Evolutionary conservation across 2,888 invertebrate species (phyloP).

Genomic region (Sesia bembeciformis): DNA sequence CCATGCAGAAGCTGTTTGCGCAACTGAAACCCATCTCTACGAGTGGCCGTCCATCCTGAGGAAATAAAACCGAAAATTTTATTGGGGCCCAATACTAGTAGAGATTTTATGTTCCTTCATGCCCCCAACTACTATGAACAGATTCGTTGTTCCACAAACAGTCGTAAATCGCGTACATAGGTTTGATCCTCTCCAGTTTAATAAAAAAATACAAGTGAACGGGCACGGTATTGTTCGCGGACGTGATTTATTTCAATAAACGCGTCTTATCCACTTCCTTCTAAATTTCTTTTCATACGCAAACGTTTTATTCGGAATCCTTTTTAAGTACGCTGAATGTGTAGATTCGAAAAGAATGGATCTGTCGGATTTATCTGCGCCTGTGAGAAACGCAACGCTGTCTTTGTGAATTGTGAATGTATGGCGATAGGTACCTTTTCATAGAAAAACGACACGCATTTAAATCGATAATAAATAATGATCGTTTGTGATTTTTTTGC

Average conservation of each 20-base stretch:
- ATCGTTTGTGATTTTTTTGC: too few relatives aligned
- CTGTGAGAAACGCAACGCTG: neutral
- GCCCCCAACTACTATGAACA: constrained; percentile 31
- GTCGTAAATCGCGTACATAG: constrained; percentile 50
- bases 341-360: neutral
- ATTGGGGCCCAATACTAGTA: constrained; percentile 32
- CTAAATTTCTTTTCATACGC: neutral
- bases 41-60: constrained; percentile 9
- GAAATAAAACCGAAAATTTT: constrained; percentile 42
- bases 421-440: neutral
- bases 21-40: neutral
- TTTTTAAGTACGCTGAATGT: neutral
- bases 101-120: constrained; percentile 43
- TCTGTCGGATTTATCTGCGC: neutral
- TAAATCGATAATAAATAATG: too few relatives aligned
- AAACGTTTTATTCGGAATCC: neutral
- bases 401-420: neutral
- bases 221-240: constrained; percentile 10
- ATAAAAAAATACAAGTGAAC: constrained; percentile 9
- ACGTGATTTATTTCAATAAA: constrained; percentile 51
- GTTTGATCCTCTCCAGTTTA: constrained; percentile 37
- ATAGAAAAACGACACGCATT: neutral
- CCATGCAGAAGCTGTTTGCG: too few relatives aligned
- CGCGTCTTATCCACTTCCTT: constrained; percentile 20
- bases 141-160: constrained; percentile 47